Evolutionary conservation across 2,113 vertebrate genomes (phyloP).

Genomic region (Sturnus vulgaris): DNA sequence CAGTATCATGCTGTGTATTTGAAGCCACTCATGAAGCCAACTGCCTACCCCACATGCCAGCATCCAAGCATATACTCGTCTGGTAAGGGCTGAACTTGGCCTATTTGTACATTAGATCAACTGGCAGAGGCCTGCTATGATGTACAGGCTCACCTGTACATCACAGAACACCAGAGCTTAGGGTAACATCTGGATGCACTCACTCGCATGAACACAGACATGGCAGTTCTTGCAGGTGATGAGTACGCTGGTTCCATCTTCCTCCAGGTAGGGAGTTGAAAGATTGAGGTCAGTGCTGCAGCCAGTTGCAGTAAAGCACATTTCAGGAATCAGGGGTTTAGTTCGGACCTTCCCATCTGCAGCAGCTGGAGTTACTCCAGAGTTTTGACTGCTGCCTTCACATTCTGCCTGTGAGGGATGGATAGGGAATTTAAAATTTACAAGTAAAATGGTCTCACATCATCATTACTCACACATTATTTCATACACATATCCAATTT

Average conservation of each 20-base stretch:
- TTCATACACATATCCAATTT: neutral
- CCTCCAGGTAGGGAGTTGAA: constrained; percentile 85
- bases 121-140: neutral
- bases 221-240: constrained; percentile 89
- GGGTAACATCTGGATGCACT: constrained; percentile 60
- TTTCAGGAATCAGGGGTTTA: constrained; percentile 93
- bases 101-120: neutral
- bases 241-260: constrained; percentile 89
- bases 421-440: neutral
- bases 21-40: neutral
- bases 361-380: constrained; percentile 35
- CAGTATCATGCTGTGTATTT: neutral
- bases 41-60: neutral
- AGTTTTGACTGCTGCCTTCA: constrained; percentile 58
- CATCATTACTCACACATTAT: neutral
- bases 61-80: neutral
- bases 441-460: neutral
- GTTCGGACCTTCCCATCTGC: constrained; percentile 76
- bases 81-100: neutral
- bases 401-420: constrained; percentile 77
- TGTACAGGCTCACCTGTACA: neutral
- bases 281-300: constrained; percentile 85
- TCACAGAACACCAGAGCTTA: neutral
- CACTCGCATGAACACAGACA: constrained; percentile 93
- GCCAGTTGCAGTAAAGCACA: constrained; percentile 91